Percentiles rank a stretch among this genome's conserved stretches.
Conservation (phyloP, 2,797 vertebrate species). For the Myiothlypis coronata region DNA sequence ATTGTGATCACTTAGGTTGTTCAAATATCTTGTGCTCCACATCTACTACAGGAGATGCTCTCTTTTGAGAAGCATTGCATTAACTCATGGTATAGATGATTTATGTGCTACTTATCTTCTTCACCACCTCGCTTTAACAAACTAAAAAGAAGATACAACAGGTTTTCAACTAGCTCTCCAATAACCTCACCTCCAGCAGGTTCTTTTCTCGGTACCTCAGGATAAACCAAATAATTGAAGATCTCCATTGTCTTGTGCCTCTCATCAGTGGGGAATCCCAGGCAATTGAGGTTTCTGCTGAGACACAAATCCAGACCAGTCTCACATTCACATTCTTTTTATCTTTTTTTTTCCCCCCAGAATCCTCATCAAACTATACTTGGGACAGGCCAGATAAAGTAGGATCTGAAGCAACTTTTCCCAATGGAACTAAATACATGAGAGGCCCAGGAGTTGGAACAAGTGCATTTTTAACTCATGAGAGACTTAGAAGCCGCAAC, state of each 20-base stretch:
- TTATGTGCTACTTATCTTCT: not conserved
- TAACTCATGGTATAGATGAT: not conserved
- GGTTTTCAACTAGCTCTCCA: not conserved
- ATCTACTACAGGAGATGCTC: not conserved
- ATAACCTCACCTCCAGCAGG: not conserved
- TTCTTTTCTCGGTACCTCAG: not conserved
- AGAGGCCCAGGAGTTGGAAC: conserved; percentile 78
- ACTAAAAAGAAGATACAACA: not conserved
- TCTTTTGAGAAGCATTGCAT: not conserved
- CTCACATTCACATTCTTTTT: not conserved
- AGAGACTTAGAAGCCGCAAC: conserved; percentile 83
- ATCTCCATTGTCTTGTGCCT: not conserved
- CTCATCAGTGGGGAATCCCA: not conserved
- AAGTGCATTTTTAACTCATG: conserved; percentile 77
- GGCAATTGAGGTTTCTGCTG: not conserved
- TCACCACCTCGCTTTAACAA: not conserved
- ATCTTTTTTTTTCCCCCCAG: not conserved
- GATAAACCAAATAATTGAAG: not conserved
- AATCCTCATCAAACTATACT: not conserved
- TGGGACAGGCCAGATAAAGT: conserved; percentile 89
- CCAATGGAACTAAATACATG: conserved; percentile 80
- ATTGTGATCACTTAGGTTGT: not conserved
- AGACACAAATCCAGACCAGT: not conserved
- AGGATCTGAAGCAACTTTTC: conserved; percentile 69
- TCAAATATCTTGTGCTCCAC: not conserved